These are phyloP conservation scores for Distichodus sexfasciatus DNA, from an alignment of 2,797 vertebrate genomes.

Conservation along the genomic window DNA sequence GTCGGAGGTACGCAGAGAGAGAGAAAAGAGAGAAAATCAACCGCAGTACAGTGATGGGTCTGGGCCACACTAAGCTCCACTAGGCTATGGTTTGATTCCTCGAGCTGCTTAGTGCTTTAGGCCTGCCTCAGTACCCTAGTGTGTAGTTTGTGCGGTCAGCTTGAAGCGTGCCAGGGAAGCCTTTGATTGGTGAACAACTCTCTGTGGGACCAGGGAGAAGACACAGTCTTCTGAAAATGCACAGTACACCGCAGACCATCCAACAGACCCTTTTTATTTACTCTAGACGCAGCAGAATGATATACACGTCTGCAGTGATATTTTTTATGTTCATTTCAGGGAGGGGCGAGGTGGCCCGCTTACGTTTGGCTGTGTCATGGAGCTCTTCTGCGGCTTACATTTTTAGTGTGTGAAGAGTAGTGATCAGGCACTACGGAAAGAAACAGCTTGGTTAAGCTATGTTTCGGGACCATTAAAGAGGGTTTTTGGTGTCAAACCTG, in stretches of 20 bases:
- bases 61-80: constrained; percentile 52
- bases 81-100: constrained; percentile 45
- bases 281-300: constrained; percentile 36
- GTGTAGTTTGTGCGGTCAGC: constrained; percentile 59
- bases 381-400: not conserved
- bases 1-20: constrained; percentile 67
- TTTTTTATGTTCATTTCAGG: constrained; percentile 33
- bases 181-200: constrained; percentile 57
- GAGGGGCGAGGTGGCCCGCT: constrained; percentile 24
- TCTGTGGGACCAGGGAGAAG: constrained; percentile 14
- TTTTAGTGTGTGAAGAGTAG: not conserved
- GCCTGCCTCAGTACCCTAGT: constrained; percentile 53
- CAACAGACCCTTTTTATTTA: constrained; percentile 45
- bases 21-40: constrained; percentile 31
- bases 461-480: too few relatives aligned
- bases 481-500: not conserved
- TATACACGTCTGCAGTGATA: constrained; percentile 30
- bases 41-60: constrained; percentile 54
- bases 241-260: constrained; percentile 17
- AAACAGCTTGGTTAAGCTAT: too few relatives aligned
- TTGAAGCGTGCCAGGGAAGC: constrained; percentile 60
- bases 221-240: constrained; percentile 8
- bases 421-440: too few relatives aligned
- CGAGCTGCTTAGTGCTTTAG: constrained; percentile 39
- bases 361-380: constrained; percentile 14